A percentile compares a stretch with the other conserved stretches of the same genome.
phyloP scores from a whole-genome alignment of 2,888 invertebrate genomes.

The Machimus rusticus region DNA sequence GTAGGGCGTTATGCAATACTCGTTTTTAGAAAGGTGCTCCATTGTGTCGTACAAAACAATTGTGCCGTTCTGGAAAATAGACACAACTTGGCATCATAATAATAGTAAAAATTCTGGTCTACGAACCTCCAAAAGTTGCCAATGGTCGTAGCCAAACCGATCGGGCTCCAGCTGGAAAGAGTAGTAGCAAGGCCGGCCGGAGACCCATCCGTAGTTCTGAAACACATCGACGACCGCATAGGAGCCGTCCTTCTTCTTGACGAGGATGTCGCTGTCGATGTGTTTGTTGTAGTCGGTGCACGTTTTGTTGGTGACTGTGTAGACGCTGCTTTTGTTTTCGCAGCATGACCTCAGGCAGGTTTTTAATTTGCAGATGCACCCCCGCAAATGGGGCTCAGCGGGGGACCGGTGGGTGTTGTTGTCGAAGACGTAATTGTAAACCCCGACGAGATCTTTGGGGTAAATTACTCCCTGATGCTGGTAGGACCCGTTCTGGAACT shows the following conservation, averaged over 20 bases:
- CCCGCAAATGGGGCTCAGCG: conserved; percentile 52
- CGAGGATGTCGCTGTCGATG: not conserved
- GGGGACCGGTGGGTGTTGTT: conserved; percentile 53
- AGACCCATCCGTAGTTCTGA: conserved; percentile 37
- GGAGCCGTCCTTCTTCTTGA: not conserved
- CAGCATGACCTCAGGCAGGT: conserved; percentile 55
- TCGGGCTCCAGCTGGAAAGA: conserved; percentile 43
- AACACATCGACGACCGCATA: not conserved
- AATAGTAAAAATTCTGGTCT: not conserved
- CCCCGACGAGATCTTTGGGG: conserved; percentile 48
- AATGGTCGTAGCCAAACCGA: conserved; percentile 44
- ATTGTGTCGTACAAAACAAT: not conserved
- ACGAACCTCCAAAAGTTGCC: conserved; percentile 39
- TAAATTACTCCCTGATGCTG: conserved; percentile 51
- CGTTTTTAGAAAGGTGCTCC: not conserved
- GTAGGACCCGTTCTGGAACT: conserved; percentile 51
- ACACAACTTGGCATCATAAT: not conserved
- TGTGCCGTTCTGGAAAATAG: conserved; percentile 28
- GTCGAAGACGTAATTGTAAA: conserved; percentile 53
- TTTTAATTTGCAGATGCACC: conserved; percentile 54
- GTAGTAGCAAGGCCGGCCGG: conserved; percentile 49
- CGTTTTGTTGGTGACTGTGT: conserved; percentile 12
- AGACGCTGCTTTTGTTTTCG: not conserved
- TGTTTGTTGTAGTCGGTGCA: not conserved
- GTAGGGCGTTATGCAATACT: conserved; percentile 35